Evolutionary conservation across 2,888 invertebrate genomes (phyloP), one percentile per base, ranked within the genome.

Genomic region (Elgonia sp.): DNA sequence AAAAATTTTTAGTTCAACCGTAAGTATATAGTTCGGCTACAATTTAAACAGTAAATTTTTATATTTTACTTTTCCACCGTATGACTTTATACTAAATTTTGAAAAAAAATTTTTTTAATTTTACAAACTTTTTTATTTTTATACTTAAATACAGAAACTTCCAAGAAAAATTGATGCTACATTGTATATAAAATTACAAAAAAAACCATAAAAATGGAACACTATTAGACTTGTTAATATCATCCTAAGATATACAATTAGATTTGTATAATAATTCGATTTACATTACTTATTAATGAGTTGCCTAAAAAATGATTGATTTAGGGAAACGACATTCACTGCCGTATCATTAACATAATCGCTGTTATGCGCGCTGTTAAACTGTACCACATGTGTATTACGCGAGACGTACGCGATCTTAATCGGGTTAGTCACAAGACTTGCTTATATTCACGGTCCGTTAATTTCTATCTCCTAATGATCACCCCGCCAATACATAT

Each of bases 311-410:
- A 73, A 29, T 55, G 40, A 55, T 65, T 50, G 57, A 83, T 83
- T 77, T 62, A 46, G 9, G 46, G 81, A 84, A 84, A 72, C 70
- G 72, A 83, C 57, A 57, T 81, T 84, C 20, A n/a, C 65, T 10
- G 18, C 37, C 21, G 42, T 42, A 62, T 18, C n/a, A 85, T 85
- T 88, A 88, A 57, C 73, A 75, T 88, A 83, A 88, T 85, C 73
- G 85, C 79, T 88, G 88, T 85, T 88, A 88, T 50, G 79, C 85
- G 83, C 83, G 79, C 85, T 79, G 88, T 89, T 89, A 86, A 89
- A 85, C 84, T 86, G 88, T 86, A 86, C 88, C 88, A 89, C 88
- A 84, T 89, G 88, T 89, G 88, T 89, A 86, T 80, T 86, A 86
- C 77, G 86, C 88, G 88, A 83, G 50, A 86, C 89, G 89, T 77